Conservation (phyloP, 2,888 invertebrate genomes). For the Drosophila dives region DNA sequence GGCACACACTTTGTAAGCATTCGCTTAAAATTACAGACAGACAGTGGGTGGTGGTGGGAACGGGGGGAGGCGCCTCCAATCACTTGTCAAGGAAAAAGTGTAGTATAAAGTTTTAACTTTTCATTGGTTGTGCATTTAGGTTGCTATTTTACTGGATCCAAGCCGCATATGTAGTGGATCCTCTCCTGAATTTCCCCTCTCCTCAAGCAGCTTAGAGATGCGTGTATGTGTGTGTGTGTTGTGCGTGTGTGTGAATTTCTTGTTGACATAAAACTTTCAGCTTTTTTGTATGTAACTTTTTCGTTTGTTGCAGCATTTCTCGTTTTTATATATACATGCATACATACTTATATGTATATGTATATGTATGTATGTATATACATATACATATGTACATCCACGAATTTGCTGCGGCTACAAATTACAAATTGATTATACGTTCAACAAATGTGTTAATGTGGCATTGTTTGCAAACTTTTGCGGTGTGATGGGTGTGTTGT, state of each 20-base stretch:
- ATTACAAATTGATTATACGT: constrained; percentile 82
- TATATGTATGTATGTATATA: constrained; percentile 3
- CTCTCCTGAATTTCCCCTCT: neutral
- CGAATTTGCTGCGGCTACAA: constrained; percentile 79
- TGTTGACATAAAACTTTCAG: constrained; percentile 74
- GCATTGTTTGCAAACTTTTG: constrained; percentile 78
- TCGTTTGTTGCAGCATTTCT: constrained; percentile 33
- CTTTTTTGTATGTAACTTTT: constrained; percentile 46
- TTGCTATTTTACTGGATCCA: constrained; percentile 45
- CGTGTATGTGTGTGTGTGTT: constrained; percentile 20
- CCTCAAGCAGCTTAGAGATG: constrained; percentile 17
- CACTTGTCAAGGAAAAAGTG: constrained; percentile 31
- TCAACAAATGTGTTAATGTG: constrained; percentile 82
- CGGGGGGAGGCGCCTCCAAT: neutral
- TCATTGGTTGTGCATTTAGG: constrained; percentile 56
- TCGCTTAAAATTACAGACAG: constrained; percentile 22
- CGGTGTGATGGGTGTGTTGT: constrained; percentile 27
- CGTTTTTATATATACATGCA: constrained; percentile 34
- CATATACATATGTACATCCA: constrained; percentile 46
- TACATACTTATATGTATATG: neutral
- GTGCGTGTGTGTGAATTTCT: constrained; percentile 49
- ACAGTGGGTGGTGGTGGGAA: too few relatives aligned
- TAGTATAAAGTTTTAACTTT: constrained; percentile 62
- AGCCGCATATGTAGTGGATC: constrained; percentile 41
- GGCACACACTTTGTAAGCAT: constrained; percentile 27